Evolutionary conservation across 2,113 vertebrate genomes (phyloP), one percentile per base, ranked within the genome.

Genomic region (Cottus gobio): DNA sequence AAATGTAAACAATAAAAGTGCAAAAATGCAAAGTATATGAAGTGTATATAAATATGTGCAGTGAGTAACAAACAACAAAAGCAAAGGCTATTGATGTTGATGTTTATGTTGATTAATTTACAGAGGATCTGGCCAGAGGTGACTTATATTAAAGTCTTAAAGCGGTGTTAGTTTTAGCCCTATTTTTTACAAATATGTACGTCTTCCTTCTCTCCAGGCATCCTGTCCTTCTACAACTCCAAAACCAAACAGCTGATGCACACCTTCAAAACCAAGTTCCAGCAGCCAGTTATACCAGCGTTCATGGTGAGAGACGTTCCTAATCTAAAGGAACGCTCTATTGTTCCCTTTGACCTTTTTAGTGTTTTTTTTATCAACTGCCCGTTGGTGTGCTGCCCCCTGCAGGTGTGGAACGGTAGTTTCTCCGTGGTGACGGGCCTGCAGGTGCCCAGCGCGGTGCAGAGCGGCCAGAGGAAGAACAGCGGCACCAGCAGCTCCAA

Each of bases 401-500:
- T 7, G 16, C 89, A 98, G 98, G 98, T 99, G 67, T 99, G 98
- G 98, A 99, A 98, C 0, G 98, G 98, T 56, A 97, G 94, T 85
- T 98, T 99, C 90, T 96, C 97, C 0, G 96, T 98, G 56, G 95
- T 95, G 1, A 97, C 96, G 0, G 98, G 98, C 8, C 82, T 99
- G 70, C 98, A 98, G 95, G 97, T 99, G 16, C 98, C 98, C 87
- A 97, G 95, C 48, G 83, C 95, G 0, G 96, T 98, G 81, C 95
- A 93, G 71, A 96, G 96, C 20, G 95, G 97, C 0, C 97, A 98
- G 96, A 96, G 97, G 83, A 95, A 95, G 50, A 97, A 96, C 92
- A 99, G 97, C 42, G 94, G 94, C 0, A 97, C 97, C 65, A 98
- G 97, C 95, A 98, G 97, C 91, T 98, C 97, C 82, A 97, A 96